These are phyloP conservation scores for Molossus molossus DNA, from an alignment of 2,797 vertebrate genomes.

Conservation along the genomic window DNA sequence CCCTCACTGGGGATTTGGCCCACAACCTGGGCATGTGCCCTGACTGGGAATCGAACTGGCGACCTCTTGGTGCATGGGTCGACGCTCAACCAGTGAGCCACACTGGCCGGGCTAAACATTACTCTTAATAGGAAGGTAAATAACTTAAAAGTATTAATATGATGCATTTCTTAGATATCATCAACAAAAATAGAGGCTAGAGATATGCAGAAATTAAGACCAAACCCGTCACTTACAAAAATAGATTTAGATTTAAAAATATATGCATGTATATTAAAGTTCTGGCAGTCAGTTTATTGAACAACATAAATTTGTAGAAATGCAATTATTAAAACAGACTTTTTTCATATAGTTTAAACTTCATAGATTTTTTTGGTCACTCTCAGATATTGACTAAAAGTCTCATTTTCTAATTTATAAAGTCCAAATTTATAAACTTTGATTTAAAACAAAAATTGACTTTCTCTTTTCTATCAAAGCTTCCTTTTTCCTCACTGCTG, in stretches of 20 bases:
- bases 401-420: not conserved
- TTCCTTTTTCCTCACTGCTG: not conserved
- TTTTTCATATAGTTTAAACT: not conserved
- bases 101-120: not conserved
- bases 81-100: too few species aligned
- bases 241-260: not conserved
- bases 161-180: not conserved
- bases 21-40: too few species aligned
- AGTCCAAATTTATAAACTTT: not conserved
- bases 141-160: constrained; percentile 14
- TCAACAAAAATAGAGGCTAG: not conserved
- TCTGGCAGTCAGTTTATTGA: not conserved
- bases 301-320: not conserved
- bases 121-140: not conserved
- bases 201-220: not conserved
- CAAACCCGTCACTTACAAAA: not conserved
- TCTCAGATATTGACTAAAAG: not conserved
- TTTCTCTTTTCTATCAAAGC: not conserved
- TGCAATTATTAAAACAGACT: not conserved
- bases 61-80: too few species aligned
- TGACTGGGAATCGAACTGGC: too few species aligned
- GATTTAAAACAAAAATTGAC: not conserved
- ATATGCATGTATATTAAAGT: not conserved
- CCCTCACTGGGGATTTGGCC: too few species aligned
- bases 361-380: not conserved